Percentiles rank a stretch among this genome's conserved stretches.
phyloP scores from a whole-genome alignment of 37 sponge, comb jelly and placozoan species.

The Mnemiopsis leidyi region DNA sequence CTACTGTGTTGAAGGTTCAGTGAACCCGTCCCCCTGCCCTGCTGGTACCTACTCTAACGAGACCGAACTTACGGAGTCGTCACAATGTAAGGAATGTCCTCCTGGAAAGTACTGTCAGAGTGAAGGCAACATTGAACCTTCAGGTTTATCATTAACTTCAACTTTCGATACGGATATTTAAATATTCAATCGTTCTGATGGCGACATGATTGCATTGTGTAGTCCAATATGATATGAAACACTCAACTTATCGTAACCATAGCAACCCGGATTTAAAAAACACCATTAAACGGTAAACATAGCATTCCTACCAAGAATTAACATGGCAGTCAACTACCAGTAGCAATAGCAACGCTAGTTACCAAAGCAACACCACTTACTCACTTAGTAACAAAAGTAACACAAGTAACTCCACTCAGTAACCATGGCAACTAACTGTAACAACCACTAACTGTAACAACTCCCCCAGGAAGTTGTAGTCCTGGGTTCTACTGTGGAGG shows the following conservation, averaged over 20 bases:
- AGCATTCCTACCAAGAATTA: no score
- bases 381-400: no score
- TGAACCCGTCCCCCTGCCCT: constrained; percentile 58
- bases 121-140: neutral
- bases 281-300: no score
- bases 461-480: constrained; percentile 26
- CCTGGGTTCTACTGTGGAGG: constrained; percentile 55
- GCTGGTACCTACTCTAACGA: constrained; percentile 64
- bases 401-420: neutral
- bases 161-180: neutral
- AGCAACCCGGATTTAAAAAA: no score
- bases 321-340: no score
- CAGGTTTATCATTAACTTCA: neutral
- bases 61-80: neutral
- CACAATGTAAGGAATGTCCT: constrained; percentile 61
- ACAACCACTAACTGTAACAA: neutral
- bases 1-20: constrained; percentile 67
- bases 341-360: no score
- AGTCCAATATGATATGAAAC: neutral
- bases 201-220: neutral
- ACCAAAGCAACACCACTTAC: no score
- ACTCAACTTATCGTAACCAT: neutral
- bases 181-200: neutral
- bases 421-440: neutral
- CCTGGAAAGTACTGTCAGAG: constrained; percentile 47